Conservation (phyloP, 2,888 invertebrate species). For the Synergus gifuensis region DNA sequence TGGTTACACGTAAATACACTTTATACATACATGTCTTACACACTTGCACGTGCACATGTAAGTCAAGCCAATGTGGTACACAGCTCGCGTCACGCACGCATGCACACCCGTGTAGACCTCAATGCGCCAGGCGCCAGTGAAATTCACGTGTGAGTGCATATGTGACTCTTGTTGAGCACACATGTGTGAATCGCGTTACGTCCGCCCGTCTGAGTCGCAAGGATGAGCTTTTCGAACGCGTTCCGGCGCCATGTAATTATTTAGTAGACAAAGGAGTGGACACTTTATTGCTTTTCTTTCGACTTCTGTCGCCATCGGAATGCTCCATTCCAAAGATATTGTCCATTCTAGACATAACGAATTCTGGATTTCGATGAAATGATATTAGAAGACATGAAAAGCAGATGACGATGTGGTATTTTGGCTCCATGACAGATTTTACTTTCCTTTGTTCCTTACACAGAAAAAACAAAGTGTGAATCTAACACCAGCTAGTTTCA, state of each 20-base stretch:
- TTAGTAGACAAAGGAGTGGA: slow-evolving; percentile 40
- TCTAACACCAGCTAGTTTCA: too few relatives aligned
- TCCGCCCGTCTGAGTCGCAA: slow-evolving; percentile 34
- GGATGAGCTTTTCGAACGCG: slow-evolving; percentile 39
- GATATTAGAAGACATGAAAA: neutral
- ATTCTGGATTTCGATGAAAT: slow-evolving; percentile 21
- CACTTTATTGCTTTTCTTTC: slow-evolving; percentile 32
- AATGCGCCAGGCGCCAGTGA: slow-evolving; percentile 67
- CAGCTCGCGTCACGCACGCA: slow-evolving; percentile 72
- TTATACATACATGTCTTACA: neutral
- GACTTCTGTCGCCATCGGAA: slow-evolving; percentile 32
- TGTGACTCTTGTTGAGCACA: slow-evolving; percentile 16
- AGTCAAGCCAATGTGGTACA: slow-evolving; percentile 48
- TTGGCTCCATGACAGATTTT: neutral
- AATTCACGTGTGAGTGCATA: slow-evolving; percentile 13
- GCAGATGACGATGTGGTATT: neutral
- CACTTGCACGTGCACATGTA: slow-evolving; percentile 6
- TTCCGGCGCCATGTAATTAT: slow-evolving; percentile 41
- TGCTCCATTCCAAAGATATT: neutral
- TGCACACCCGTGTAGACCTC: slow-evolving; percentile 67
- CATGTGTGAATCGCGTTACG: slow-evolving; percentile 24
- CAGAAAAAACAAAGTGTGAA: too few relatives aligned
- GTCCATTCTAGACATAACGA: neutral
- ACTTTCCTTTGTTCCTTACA: slow-evolving; percentile 7
- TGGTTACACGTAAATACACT: slow-evolving; percentile 24